A percentile compares a stretch with the other conserved stretches of the same genome.
Evolutionary conservation across 2,888 invertebrate species (phyloP).

Genomic region (Sinopyrophorus schimmeli): DNA sequence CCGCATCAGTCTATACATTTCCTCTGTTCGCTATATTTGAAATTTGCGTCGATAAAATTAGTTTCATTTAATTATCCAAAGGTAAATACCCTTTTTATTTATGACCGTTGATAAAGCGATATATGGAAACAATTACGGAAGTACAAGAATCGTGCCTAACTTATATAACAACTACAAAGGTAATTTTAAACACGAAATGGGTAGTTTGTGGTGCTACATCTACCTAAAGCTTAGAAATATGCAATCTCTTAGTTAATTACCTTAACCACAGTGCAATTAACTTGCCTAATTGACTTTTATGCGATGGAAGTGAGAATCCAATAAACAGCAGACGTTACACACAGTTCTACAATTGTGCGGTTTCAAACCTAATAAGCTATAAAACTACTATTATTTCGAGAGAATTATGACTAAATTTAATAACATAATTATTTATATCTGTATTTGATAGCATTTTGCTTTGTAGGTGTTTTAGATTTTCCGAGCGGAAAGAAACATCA

Average conservation of each 20-base stretch:
- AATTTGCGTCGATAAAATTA: background rate
- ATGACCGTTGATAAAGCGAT: no score
- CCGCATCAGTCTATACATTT: slow-evolving; percentile 1
- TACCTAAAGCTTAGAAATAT: slow-evolving; percentile 19
- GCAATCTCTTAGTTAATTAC: slow-evolving; percentile 19
- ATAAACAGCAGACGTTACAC: slow-evolving; percentile 15
- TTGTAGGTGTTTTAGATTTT: no score
- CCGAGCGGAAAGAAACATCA: no score
- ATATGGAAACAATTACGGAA: no score
- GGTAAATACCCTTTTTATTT: no score
- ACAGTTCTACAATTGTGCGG: slow-evolving; percentile 5
- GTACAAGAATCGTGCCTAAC: no score
- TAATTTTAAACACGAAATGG: slow-evolving; percentile 13
- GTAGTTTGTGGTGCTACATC: slow-evolving; percentile 10
- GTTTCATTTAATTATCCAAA: background rate
- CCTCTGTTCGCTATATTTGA: background rate
- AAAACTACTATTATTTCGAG: no score
- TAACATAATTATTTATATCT: no score
- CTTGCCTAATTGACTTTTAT: slow-evolving; percentile 20
- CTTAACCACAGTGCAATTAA: slow-evolving; percentile 17
- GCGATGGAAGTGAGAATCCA: slow-evolving; percentile 20
- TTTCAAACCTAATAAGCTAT: background rate
- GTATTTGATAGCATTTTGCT: no score
- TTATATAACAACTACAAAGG: slow-evolving; percentile 13
- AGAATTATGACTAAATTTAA: no score